Evolutionary conservation across 2,113 vertebrate genomes (phyloP), one percentile per base, ranked within the genome.

Genomic region (Takifugu bimaculatus): DNA sequence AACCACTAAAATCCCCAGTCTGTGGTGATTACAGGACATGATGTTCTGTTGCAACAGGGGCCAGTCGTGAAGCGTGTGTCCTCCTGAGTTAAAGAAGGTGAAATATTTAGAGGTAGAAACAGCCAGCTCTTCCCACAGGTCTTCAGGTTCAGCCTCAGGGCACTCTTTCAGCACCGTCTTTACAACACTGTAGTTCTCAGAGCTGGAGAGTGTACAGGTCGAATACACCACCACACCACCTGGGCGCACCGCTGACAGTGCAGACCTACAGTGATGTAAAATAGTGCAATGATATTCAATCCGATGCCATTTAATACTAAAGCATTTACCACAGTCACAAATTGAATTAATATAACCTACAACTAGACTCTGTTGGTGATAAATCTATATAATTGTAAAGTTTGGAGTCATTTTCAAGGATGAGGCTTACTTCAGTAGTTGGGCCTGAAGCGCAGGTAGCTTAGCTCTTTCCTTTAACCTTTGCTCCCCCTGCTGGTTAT

Each of bases 191-290:
- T 87, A 89, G 87, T 99, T 99, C 77, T 99, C 97, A 59, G 89
- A 89, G 74, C 61, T 92, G 47, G 95, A 98, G 47, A 99, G 87
- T 0, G 96, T 99, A 79, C 97, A 99, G 0, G 97, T 99, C 29
- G 96, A 97, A 77, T 98, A 99, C 32, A 99, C 93, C 49, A 97
- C 81, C 0, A 82, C 67, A 4, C 97, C 97, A 63, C 96, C 95
- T 42, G 94, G 96, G 70, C 93, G 91, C 52, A 97, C 85, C 0
- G 93, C 92, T 68, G 90, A 85, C 72, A 98, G 42, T 3, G 94
- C 96, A 72, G 96, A 97, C 78, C 97, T 99, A 86, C 11, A 71
- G 26, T 45, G 26, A 45, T 11, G 3, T 5, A n/a, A n/a, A 48
- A n/a, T 14, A n/a, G 15, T n/a, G 45, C 13, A 14, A 39, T 39